These are phyloP conservation scores for Prunella fulvescens DNA, from an alignment of 2,113 vertebrate genomes.

Conservation along the genomic window DNA sequence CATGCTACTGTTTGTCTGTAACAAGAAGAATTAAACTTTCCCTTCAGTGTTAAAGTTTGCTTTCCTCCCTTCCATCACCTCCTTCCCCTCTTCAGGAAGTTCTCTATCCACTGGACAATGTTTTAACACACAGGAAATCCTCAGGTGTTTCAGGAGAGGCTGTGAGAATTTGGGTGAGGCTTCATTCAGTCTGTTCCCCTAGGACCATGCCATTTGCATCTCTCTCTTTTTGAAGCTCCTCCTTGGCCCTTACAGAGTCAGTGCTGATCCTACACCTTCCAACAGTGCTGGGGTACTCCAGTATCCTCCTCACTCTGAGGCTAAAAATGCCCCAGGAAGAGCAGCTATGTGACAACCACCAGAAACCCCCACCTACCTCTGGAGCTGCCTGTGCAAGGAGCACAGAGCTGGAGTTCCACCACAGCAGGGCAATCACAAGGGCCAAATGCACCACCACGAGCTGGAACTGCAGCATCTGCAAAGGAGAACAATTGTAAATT, in stretches of 20 bases:
- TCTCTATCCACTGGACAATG: background rate
- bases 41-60: background rate
- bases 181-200: background rate
- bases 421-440: slow-evolving; percentile 55
- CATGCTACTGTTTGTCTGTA: background rate
- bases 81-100: background rate
- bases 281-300: background rate
- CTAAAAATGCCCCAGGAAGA: background rate
- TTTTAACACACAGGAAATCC: background rate
- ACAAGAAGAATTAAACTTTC: background rate
- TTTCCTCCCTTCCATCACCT: background rate
- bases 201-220: background rate
- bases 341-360: background rate
- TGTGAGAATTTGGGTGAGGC: background rate
- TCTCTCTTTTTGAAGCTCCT: background rate
- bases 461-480: slow-evolving; percentile 74
- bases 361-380: slow-evolving; percentile 55
- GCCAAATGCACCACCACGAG: slow-evolving; percentile 29
- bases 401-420: slow-evolving; percentile 41
- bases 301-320: background rate
- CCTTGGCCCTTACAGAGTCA: background rate
- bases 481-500: background rate
- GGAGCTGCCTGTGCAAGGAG: background rate
- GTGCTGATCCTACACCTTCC: background rate
- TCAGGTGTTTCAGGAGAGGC: background rate